Conservation (phyloP, 2,113 vertebrate species). For the Lepus europaeus region DNA sequence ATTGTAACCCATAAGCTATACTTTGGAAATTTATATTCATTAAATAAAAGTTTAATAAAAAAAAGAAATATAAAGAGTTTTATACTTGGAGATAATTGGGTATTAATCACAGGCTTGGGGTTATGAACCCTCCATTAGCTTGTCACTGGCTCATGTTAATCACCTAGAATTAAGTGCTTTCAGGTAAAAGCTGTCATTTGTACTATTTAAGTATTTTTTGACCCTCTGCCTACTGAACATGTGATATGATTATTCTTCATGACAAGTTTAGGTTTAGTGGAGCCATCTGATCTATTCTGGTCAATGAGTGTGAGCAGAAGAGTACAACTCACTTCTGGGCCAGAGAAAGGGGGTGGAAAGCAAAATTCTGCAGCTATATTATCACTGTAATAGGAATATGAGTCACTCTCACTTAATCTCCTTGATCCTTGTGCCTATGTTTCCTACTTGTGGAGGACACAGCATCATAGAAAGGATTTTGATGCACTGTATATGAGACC, state of each 20-base stretch:
- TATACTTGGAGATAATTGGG: slow-evolving; percentile 58
- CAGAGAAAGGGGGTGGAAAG: not conserved
- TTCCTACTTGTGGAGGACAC: not conserved
- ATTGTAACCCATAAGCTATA: too few relatives aligned
- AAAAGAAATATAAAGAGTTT: slow-evolving; percentile 22
- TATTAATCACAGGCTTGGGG: slow-evolving; percentile 62
- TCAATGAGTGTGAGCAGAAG: not conserved
- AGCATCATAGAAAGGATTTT: not conserved
- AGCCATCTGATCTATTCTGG: not conserved
- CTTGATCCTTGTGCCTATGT: not conserved
- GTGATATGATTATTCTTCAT: not conserved
- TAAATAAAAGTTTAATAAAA: too few relatives aligned
- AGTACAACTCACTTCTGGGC: not conserved
- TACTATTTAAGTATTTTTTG: slow-evolving; percentile 50
- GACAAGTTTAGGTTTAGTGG: not conserved
- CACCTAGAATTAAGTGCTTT: slow-evolving; percentile 58
- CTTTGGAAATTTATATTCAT: too few relatives aligned
- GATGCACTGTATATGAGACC: not conserved
- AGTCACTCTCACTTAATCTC: not conserved
- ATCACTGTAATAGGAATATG: not conserved
- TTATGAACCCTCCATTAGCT: slow-evolving; percentile 53
- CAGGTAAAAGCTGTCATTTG: slow-evolving; percentile 38
- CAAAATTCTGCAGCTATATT: not conserved
- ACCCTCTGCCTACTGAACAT: slow-evolving; percentile 12
- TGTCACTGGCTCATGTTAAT: slow-evolving; percentile 51